Percentiles rank a stretch among this genome's conserved stretches.
Conservation (phyloP, 2,797 vertebrate species). For the Falco novaeseelandiae region DNA sequence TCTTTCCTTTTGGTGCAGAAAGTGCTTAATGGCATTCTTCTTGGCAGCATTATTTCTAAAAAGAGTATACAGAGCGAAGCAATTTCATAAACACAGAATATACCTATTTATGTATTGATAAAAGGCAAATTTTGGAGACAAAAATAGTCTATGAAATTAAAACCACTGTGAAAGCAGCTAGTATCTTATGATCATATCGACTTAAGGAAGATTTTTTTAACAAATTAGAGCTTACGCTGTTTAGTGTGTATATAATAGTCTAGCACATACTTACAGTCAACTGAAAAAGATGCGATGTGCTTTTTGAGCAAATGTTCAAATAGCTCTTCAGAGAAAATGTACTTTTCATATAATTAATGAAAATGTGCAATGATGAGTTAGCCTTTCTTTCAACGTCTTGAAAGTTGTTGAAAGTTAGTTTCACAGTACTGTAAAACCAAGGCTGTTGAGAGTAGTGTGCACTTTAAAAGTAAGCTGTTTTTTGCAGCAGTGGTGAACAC, state of each 20-base stretch:
- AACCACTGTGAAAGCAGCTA: neutral
- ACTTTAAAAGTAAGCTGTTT: neutral
- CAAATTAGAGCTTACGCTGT: neutral
- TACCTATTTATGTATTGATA: neutral
- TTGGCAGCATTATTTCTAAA: neutral
- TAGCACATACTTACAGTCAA: neutral
- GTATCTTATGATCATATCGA: neutral
- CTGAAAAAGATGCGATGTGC: neutral
- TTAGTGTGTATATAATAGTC: neutral
- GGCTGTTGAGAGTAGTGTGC: neutral
- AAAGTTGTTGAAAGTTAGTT: neutral
- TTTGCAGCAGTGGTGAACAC: neutral
- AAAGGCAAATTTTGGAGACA: neutral
- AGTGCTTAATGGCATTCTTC: neutral
- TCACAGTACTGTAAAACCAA: neutral
- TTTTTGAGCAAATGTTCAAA: neutral
- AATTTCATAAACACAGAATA: neutral
- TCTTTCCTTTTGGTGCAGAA: neutral
- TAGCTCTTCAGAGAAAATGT: neutral
- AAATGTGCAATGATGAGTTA: neutral
- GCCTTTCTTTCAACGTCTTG: neutral
- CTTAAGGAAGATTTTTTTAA: neutral
- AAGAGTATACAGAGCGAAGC: neutral
- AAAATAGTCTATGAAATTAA: neutral
- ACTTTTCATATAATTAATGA: neutral